Base-by-base conservation (phyloP, 2,797 vertebrate species). In the Macropus fuliginosus region DNA sequence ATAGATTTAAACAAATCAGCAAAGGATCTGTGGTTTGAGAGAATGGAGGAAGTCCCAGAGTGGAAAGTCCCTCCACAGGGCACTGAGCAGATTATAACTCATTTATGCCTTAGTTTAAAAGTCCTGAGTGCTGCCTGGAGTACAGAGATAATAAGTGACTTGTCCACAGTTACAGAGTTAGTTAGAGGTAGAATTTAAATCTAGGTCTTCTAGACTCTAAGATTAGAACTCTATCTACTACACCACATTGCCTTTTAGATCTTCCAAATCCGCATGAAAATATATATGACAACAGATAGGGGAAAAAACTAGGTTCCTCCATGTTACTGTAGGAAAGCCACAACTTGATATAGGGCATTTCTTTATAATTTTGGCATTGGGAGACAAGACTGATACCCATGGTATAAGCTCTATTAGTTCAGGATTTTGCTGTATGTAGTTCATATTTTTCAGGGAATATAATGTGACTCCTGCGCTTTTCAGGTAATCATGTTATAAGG, bases 361-460 rank as follows among this genome's bases (percentile, higher is more conserved):
- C 92, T 95, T 94, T 55, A 27, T 95, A 95, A 95, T 50, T 96
- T 94, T 91, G 62, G 16, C 93, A 29, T 12, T 54, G 87, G 50
- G n/a, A 96, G 54, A 94, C 29, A 92, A 91, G 96, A 96, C 92
- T 94, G 52, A 54, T 92, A 66, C 59, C 40, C 24, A 56, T 90
- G 40, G 93, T 62, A 94, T 0, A 95, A 94, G 93, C 87, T 96
- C 96, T 94, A 97, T 97, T 96, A 92, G 66, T 96, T 97, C 91
- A 92, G 92, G 94, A 93, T 74, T 97, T 96, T 97, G 97, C 97
- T 97, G 95, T 97, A 91, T 55, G 28, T 46, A 98, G 91, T 96
- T 95, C 50, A 89, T 97, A 96, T 94, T 94, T 97, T 97, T 98
- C 96, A 95, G 96, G 66, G 96, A 92, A 98, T 97, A 96, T 97